Evolutionary conservation across 2,113 vertebrate species (phyloP), one percentile per base, ranked within the genome.

Genomic region (Burhinus bistriatus): DNA sequence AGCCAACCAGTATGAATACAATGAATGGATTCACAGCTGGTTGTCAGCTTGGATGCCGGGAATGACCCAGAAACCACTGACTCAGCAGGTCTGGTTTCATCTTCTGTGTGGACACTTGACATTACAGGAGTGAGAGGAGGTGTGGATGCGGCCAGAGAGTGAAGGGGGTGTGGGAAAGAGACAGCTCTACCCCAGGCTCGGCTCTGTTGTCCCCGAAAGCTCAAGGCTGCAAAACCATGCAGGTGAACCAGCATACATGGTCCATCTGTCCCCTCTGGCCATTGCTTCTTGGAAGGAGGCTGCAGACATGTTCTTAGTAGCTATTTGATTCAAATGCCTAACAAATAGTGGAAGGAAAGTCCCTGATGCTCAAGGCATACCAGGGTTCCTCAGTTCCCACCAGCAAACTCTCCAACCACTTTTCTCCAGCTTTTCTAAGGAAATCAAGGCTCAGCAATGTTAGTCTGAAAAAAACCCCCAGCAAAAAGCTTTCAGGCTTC

Each of bases 1-100:
- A 89, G 82, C n/a, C 34, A 52, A 72, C 69, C 9, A 7, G 18
- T 34, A 22, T 20, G 26, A 64, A 69, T 44, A 87, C 88, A 87
- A 82, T 10, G 1, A 84, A 64, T 11, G 70, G 54, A 78, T 61
- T 73, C 70, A 62, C 27, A 62, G 38, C 55, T 58, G 36, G 15
- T 40, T 3, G 3, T 54, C 0, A 0, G 29, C n/a, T 85, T 36
- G 49, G 38, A 38, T 36, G 38, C 36, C 2, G 5, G 70, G 25
- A 82, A 65, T 70, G 71, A 42, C 38, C 10, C 49, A 15, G 52
- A 64, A 87, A 88, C 14, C 70, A 64, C 52, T 62, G 54, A 59
- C 11, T 27, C 58, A 79, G 76, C 62, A 76, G n/a, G 12, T 59
- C 66, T 95, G 44, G 12, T 86, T 88, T 86, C 42, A 76, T 96